Percentiles rank a stretch among this genome's conserved stretches.
These are phyloP conservation scores for Enteromius mattozi DNA, from an alignment of 2,797 vertebrate species.

Conservation along the genomic window DNA sequence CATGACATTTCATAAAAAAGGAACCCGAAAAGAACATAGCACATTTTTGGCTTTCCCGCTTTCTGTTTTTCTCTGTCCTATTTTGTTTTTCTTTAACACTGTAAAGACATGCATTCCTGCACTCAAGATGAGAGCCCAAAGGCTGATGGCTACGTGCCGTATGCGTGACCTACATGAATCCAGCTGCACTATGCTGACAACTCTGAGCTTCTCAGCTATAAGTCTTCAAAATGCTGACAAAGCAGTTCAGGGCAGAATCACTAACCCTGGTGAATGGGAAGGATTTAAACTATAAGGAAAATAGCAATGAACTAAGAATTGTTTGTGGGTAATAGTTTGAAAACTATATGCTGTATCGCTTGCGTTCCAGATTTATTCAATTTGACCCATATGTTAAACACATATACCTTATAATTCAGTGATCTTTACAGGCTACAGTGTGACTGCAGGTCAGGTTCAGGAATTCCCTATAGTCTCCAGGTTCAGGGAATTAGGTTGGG, in stretches of 20 bases:
- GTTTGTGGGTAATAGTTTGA: neutral
- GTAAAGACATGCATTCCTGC: conserved; percentile 54
- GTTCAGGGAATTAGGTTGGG: neutral
- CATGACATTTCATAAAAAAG: neutral
- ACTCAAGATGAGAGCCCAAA: conserved; percentile 47
- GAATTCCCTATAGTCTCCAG: neutral
- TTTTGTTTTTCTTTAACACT: conserved; percentile 11
- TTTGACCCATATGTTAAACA: neutral
- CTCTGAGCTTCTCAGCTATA: conserved; percentile 72
- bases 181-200: conserved; percentile 75
- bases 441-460: neutral
- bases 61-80: conserved; percentile 34
- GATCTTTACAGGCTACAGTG: neutral
- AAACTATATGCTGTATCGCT: neutral
- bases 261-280: neutral
- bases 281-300: conserved; percentile 6
- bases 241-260: conserved; percentile 31
- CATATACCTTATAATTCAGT: neutral
- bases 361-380: neutral
- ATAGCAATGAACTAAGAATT: neutral
- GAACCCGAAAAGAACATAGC: neutral
- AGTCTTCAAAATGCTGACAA: conserved; percentile 57
- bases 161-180: conserved; percentile 83
- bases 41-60: conserved; percentile 16
- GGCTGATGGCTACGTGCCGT: conserved; percentile 70